A percentile compares a stretch with the other conserved stretches of the same genome.
Conservation (phyloP, 2,888 invertebrate species). For the Acanthosepion esculentum region DNA sequence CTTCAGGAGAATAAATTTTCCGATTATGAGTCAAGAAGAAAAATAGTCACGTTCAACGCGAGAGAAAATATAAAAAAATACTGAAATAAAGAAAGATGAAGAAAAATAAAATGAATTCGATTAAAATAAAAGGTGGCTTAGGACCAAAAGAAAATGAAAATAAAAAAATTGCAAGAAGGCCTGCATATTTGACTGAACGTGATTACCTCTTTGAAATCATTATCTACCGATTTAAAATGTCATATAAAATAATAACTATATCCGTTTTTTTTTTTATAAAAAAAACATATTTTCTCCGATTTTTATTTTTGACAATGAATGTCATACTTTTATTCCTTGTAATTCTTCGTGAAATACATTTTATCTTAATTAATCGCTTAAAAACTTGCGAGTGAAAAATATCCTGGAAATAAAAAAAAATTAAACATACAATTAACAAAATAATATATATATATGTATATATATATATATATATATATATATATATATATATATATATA, state of each 20-base stretch:
- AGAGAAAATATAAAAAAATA: too few relatives aligned
- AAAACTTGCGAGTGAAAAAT: not conserved
- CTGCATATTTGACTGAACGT: not conserved
- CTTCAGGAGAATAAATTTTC: too few relatives aligned
- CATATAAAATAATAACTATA: not conserved
- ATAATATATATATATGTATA: not conserved
- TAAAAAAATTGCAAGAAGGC: not conserved
- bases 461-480: not conserved
- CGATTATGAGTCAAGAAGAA: too few relatives aligned
- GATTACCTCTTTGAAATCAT: not conserved
- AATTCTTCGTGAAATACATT: not conserved
- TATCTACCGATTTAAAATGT: not conserved
- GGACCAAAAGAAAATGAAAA: not conserved
- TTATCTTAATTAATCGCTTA: too few relatives aligned
- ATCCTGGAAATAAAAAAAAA: not conserved
- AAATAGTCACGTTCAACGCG: too few relatives aligned
- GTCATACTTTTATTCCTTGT: not conserved
- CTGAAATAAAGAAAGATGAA: too few relatives aligned
- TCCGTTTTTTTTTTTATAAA: not conserved
- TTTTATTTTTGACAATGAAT: not conserved
- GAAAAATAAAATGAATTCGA: too few relatives aligned
- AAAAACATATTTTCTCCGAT: not conserved
- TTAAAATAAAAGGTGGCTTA: not conserved
- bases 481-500: not conserved
- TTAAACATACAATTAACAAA: not conserved